Evolutionary conservation across 2,888 invertebrate species (phyloP).

Genomic region (Glaucopsyche alexis): DNA sequence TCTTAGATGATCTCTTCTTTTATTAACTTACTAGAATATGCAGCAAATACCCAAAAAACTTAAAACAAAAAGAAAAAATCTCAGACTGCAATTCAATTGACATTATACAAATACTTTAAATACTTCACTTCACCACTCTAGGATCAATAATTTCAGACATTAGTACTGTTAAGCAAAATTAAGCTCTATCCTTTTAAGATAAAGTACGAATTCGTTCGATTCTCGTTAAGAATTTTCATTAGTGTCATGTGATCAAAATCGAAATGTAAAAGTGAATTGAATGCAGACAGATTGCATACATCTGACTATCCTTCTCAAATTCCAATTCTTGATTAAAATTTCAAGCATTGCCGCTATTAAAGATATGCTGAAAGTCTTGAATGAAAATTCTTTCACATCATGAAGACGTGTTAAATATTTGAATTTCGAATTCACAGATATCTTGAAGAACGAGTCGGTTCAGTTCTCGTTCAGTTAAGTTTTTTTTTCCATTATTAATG

Average conservation of each 20-base stretch:
- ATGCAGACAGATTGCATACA: background rate
- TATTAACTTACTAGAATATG: background rate
- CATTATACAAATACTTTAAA: background rate
- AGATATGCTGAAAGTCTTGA: background rate
- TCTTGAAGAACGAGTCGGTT: too few relatives aligned
- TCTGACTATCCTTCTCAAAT: background rate
- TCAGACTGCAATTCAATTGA: background rate
- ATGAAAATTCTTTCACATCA: background rate
- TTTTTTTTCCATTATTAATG: too few relatives aligned
- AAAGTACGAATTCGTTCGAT: background rate
- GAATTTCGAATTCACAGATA: conserved; percentile 8
- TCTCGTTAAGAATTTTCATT: conserved; percentile 21
- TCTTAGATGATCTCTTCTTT: background rate
- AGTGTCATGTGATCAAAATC: conserved; percentile 17
- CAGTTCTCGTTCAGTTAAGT: background rate
- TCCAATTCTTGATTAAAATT: conserved; percentile 20
- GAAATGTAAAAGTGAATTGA: conserved; percentile 13
- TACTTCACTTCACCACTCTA: background rate
- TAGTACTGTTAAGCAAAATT: background rate
- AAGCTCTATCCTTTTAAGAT: background rate
- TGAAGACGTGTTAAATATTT: background rate
- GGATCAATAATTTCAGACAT: conserved; percentile 19
- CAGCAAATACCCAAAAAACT: background rate
- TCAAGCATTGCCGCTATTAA: conserved; percentile 15
- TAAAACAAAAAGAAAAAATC: background rate